A percentile compares a stretch with the other conserved stretches of the same genome.
Conservation (phyloP, 2,113 vertebrate species). For the Macrotus californicus region DNA sequence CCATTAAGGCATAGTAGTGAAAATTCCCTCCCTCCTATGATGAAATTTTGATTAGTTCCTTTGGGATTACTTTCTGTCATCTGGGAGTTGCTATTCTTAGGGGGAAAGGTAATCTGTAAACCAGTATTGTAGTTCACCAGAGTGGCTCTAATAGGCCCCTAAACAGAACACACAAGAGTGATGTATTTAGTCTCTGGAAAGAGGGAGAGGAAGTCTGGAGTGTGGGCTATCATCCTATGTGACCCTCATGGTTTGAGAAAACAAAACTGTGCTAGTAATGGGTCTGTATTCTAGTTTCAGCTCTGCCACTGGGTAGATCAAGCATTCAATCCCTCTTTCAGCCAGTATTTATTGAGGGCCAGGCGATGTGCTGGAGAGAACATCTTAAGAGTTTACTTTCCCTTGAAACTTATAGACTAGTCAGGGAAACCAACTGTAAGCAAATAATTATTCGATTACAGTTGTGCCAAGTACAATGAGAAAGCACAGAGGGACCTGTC, state of each 20-base stretch:
- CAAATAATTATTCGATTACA: constrained; percentile 26
- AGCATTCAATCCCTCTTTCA: not conserved
- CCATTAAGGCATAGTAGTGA: not conserved
- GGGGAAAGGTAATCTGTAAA: not conserved
- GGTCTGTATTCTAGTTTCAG: not conserved
- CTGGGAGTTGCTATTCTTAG: not conserved
- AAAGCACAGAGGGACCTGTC: not conserved
- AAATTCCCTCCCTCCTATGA: constrained; percentile 25
- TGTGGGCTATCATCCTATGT: not conserved
- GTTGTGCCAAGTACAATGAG: not conserved
- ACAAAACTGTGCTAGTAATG: not conserved
- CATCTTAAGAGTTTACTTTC: not conserved
- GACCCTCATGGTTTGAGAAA: not conserved
- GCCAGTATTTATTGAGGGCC: not conserved
- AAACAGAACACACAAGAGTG: not conserved
- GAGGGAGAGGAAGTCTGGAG: not conserved
- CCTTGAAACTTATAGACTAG: not conserved
- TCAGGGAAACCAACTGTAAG: not conserved
- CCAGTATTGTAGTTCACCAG: not conserved
- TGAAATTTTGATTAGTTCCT: constrained; percentile 26
- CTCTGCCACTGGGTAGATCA: not conserved
- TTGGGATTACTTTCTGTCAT: not conserved
- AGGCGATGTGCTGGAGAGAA: not conserved
- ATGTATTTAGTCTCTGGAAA: not conserved
- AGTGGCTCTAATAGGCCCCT: not conserved